Base-by-base conservation (phyloP, 2,888 invertebrate genomes). In the Morinoia aosen region DNA sequence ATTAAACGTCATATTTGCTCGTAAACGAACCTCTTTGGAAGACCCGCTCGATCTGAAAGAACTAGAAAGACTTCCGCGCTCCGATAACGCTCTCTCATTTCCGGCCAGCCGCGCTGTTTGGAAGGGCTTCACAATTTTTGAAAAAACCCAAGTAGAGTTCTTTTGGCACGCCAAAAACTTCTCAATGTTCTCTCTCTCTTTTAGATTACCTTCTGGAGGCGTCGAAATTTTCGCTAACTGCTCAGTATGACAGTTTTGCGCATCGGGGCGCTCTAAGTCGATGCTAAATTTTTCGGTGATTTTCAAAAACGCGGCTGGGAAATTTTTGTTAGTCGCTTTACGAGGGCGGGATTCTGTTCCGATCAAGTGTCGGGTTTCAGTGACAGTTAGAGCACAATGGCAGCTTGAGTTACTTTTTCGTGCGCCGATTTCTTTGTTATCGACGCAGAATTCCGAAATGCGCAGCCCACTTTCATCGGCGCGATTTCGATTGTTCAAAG, bases 71-170 rank as follows among this genome's bases (percentile, higher is more conserved):
- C 90, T 90, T 90, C 40, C 90, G 14, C 14, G 90, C 90, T 19
- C 16, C 48, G 90, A 90, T 90, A 90, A 90, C 40, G 90, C 48
- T 90, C 90, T 48, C 48, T 90, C 90, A 90, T 90, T 90, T 90
- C 90, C 90, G 90, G 39, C 1, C 39, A 90, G 40, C 48, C 40
- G n/a, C 90, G 40, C 76, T 76, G 76, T 33, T 76, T 76, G 25
- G 76, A 33, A 76, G 33, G 76, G 76, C 76, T 76, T 76, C 76
- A 33, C 76, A 76, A 76, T 76, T 76, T 76, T 76, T 76, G 25
- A 7, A 33, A 76, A 76, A 76, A 76, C 19, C 8, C 25, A 33
- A 76, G 76, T 76, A 33, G 76, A 76, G 76, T 76, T 33, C 7
- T 76, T 76, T 76, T 33, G 76, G 76, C 76, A 10, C 33, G 33